Percentiles rank a stretch among this genome's conserved stretches.
These are phyloP conservation scores for Enteromius thamalakanensis DNA, from an alignment of 2,797 vertebrate species.

Conservation along the genomic window DNA sequence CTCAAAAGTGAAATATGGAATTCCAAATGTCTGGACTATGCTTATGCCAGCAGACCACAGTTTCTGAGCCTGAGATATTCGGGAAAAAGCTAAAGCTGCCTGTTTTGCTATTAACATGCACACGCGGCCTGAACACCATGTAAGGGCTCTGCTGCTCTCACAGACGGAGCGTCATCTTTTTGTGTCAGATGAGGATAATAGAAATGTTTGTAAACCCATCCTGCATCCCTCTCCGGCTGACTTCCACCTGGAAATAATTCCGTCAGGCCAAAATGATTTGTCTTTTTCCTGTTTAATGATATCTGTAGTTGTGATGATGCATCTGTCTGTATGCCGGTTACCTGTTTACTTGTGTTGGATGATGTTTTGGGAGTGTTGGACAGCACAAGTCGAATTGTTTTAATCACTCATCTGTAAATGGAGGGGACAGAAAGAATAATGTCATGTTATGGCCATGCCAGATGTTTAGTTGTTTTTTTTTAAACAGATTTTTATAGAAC, in stretches of 20 bases:
- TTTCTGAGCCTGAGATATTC: slow-evolving; percentile 24
- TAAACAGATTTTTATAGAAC: not conserved
- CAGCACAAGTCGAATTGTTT: not conserved
- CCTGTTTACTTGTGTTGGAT: slow-evolving; percentile 29
- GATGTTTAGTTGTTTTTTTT: not conserved
- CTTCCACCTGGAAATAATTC: slow-evolving; percentile 35
- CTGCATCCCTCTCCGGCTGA: not conserved
- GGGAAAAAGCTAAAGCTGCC: slow-evolving; percentile 10
- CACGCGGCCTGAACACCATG: slow-evolving; percentile 2
- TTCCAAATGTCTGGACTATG: slow-evolving; percentile 54
- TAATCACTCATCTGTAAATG: slow-evolving; percentile 21
- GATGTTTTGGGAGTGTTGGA: slow-evolving; percentile 27
- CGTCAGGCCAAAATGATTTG: slow-evolving; percentile 15
- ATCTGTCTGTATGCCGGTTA: slow-evolving; percentile 29
- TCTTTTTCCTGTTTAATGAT: slow-evolving; percentile 50
- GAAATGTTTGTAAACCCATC: slow-evolving; percentile 11
- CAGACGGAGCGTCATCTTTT: slow-evolving; percentile 35
- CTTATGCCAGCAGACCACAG: slow-evolving; percentile 48
- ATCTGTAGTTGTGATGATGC: slow-evolving; percentile 1
- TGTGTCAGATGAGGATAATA: slow-evolving; percentile 21
- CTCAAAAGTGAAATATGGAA: slow-evolving; percentile 59
- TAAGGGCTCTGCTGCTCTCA: slow-evolving; percentile 11
- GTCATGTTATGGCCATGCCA: slow-evolving; percentile 3
- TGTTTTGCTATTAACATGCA: not conserved
- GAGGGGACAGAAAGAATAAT: slow-evolving; percentile 7